Conservation (phyloP, 1,140 invertebrate species). For the Agrilus planipennis region DNA sequence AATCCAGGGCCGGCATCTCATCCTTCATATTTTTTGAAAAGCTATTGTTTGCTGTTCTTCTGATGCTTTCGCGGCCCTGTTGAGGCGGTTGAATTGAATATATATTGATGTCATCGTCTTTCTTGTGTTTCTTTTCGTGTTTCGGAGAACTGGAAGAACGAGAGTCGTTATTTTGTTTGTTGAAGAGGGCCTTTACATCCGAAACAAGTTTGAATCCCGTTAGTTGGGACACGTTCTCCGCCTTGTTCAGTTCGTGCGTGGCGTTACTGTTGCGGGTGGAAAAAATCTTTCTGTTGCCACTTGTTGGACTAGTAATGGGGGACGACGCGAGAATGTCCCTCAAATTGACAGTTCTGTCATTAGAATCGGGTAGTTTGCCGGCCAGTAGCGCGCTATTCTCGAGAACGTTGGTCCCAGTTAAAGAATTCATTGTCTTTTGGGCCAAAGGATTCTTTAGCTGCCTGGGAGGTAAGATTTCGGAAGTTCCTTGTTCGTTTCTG, state of each 20-base stretch:
- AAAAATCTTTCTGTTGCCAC: conserved; percentile 8
- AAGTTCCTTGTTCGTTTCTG: no score
- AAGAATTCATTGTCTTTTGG: no score
- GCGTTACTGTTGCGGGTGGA: conserved; percentile 29
- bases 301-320: conserved; percentile 3
- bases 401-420: no score
- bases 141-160: conserved; percentile 7
- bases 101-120: conserved; percentile 10
- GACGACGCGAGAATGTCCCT: not conserved
- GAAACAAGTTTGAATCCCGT: conserved; percentile 22
- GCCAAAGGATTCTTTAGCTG: no score
- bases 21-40: not conserved
- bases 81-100: conserved; percentile 2
- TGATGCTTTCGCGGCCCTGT: no score
- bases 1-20: conserved; percentile 5
- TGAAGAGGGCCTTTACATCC: conserved; percentile 9
- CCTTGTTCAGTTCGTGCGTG: conserved; percentile 29
- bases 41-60: not conserved
- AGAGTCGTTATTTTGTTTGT: conserved; percentile 11
- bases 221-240: conserved; percentile 20
- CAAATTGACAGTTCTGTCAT: not conserved
- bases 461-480: no score
- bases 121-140: conserved; percentile 3
- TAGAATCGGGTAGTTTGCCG: no score
- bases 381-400: no score